Evolutionary conservation across 1,140 invertebrate species (phyloP).

Genomic region (Euwallacea similis): DNA sequence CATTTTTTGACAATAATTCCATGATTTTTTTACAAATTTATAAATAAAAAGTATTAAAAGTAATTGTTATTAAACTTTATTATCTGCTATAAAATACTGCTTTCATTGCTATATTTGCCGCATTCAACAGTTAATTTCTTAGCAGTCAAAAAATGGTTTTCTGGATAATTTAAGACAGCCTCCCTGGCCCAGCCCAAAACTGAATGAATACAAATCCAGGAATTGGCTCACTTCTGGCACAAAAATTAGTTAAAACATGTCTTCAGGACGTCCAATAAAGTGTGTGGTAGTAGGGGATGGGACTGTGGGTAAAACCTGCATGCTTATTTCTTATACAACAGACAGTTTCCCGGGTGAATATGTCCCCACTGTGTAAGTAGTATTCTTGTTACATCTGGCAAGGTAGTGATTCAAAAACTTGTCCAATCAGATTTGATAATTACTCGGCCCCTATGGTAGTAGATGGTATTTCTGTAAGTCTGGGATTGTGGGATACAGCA

Average conservation of each 20-base stretch:
- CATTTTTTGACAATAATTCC: too few species aligned
- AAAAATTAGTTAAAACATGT: slow-evolving; percentile 57
- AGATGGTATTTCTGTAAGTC: slow-evolving; percentile 93
- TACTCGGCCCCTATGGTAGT: slow-evolving; percentile 98
- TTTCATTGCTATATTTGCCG: too few species aligned
- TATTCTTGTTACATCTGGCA: neutral
- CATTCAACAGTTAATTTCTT: too few species aligned
- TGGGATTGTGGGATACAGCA: slow-evolving; percentile 95
- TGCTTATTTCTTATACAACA: slow-evolving; percentile 98
- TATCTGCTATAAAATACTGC: too few species aligned
- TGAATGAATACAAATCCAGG: too few species aligned
- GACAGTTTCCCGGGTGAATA: slow-evolving; percentile 99
- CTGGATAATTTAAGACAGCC: too few species aligned
- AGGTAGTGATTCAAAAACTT: neutral
- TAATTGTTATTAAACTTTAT: too few species aligned
- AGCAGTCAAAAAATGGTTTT: too few species aligned
- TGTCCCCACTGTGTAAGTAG: slow-evolving; percentile 90
- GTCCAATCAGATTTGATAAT: slow-evolving; percentile 84
- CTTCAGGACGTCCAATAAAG: slow-evolving; percentile 91
- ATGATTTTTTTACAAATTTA: too few species aligned
- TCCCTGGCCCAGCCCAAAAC: too few species aligned
- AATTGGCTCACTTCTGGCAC: too few species aligned
- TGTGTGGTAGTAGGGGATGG: slow-evolving; percentile 93
- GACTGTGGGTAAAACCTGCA: slow-evolving; percentile 98
- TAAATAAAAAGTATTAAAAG: too few species aligned